A percentile compares a stretch with the other conserved stretches of the same genome.
Evolutionary conservation across 2,113 vertebrate genomes (phyloP).

Genomic region (Manacus vitellinus): DNA sequence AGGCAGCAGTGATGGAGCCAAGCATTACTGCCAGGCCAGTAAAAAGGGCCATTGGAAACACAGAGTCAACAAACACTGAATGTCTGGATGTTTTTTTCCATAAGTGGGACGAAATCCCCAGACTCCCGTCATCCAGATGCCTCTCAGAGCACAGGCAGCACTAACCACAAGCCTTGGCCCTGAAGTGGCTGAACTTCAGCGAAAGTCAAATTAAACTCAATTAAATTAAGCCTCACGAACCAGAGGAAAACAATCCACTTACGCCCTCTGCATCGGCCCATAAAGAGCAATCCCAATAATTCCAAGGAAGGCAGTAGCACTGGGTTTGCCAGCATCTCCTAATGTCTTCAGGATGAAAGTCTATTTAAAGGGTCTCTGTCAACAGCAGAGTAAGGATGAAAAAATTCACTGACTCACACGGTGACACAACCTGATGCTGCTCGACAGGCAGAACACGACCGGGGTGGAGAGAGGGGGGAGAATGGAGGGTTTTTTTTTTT

Average conservation of each 20-base stretch:
- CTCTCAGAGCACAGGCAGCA: background rate
- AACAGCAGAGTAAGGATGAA: conserved; percentile 54
- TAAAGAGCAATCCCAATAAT: background rate
- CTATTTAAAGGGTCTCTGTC: conserved; percentile 64
- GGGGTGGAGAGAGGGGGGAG: background rate
- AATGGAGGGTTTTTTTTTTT: background rate
- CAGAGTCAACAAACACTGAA: background rate
- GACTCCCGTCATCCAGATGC: background rate
- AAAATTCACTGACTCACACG: conserved; percentile 42
- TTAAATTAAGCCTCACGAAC: background rate
- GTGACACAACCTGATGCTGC: conserved; percentile 33
- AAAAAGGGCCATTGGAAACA: background rate
- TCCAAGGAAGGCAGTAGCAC: background rate
- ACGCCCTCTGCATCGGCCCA: background rate
- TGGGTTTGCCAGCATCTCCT: background rate
- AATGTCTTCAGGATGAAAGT: background rate
- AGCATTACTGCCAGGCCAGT: background rate
- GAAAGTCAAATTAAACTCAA: background rate
- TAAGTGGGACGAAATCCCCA: background rate
- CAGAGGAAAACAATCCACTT: background rate
- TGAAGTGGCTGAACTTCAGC: background rate
- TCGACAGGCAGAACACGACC: background rate
- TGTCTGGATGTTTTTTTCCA: background rate
- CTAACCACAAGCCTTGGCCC: background rate
- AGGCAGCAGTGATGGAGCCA: background rate